These are phyloP conservation scores for Clamator glandarius DNA, from an alignment of 2,797 vertebrate species.

Conservation along the genomic window DNA sequence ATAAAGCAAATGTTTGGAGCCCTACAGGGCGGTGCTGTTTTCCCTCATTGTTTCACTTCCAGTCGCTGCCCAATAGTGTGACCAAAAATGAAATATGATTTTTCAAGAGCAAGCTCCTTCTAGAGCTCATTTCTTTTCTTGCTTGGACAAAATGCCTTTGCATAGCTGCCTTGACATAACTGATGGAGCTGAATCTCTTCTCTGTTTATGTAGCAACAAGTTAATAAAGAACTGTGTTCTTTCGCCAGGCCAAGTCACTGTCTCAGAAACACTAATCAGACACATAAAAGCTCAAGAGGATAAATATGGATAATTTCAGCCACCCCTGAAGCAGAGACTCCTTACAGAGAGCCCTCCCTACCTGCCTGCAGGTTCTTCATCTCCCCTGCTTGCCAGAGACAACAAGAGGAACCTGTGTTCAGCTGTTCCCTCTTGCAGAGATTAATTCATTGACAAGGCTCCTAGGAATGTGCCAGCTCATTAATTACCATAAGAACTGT, in stretches of 20 bases:
- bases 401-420: slow-evolving; percentile 63
- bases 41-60: background rate
- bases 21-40: background rate
- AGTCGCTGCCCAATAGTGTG: background rate
- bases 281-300: background rate
- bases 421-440: slow-evolving; percentile 61
- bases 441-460: slow-evolving; percentile 77
- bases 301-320: background rate
- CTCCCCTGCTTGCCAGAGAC: slow-evolving; percentile 46
- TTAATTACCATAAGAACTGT: slow-evolving; percentile 78
- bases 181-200: background rate
- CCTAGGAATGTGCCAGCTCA: slow-evolving; percentile 72
- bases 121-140: background rate
- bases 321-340: background rate
- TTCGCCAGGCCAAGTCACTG: background rate
- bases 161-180: background rate
- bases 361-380: background rate
- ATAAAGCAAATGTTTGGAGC: background rate
- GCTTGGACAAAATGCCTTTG: background rate
- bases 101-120: background rate
- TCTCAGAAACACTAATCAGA: background rate
- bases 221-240: background rate
- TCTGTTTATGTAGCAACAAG: background rate
- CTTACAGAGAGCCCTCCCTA: background rate
- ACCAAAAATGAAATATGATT: background rate